A percentile compares a stretch with the other conserved stretches of the same genome.
Conservation (phyloP, 2,888 invertebrate genomes). For the Omphaloscelis lunosa region DNA sequence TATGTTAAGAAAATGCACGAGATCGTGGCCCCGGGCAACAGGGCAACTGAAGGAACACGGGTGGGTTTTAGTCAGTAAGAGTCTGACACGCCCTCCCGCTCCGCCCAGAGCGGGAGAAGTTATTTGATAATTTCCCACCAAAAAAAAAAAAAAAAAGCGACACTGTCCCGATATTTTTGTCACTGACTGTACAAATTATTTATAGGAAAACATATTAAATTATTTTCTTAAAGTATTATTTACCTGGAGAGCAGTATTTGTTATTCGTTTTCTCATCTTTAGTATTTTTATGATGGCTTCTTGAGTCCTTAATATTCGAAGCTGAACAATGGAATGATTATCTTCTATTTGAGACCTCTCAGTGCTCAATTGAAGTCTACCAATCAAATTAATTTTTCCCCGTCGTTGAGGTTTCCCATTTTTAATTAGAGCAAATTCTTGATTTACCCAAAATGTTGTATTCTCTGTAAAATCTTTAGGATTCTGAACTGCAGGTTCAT, state of each 20-base stretch:
- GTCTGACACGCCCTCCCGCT: too few species aligned
- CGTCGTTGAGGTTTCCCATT: constrained; percentile 98
- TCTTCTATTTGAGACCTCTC: constrained; percentile 99
- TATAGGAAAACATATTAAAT: neutral
- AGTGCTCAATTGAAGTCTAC: constrained; percentile 98
- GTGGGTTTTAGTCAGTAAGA: too few species aligned
- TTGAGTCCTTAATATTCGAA: constrained; percentile 97
- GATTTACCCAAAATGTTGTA: constrained; percentile 98
- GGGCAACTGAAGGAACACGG: too few species aligned
- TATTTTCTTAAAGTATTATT: constrained; percentile 26
- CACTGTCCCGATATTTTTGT: neutral
- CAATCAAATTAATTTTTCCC: constrained; percentile 99
- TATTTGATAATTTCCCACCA: too few species aligned
- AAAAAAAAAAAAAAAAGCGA: too few species aligned
- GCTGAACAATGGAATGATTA: constrained; percentile 99
- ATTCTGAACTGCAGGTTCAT: constrained; percentile 95
- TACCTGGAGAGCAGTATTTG: constrained; percentile 97
- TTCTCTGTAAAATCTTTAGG: constrained; percentile 98
- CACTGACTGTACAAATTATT: neutral
- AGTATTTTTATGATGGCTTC: constrained; percentile 99
- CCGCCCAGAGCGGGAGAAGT: too few species aligned
- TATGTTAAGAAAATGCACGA: neutral
- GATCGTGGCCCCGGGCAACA: too few species aligned
- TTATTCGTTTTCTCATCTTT: constrained; percentile 98
- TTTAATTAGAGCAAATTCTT: constrained; percentile 98